These are phyloP conservation scores for Nansenia antarctica DNA, from an alignment of 2,113 vertebrate genomes.

Conservation along the genomic window DNA sequence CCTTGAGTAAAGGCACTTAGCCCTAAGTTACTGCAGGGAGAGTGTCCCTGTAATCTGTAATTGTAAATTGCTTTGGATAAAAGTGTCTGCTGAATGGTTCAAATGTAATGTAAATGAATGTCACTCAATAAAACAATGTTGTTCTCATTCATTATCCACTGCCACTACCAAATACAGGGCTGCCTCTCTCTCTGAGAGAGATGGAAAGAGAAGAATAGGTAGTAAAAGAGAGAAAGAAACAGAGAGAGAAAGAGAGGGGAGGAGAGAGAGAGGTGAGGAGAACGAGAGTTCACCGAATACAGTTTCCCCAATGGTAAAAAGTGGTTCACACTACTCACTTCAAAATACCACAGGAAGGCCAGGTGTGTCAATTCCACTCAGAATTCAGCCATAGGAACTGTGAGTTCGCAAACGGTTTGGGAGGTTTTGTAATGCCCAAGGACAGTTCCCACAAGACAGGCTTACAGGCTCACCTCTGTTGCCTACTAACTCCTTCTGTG, in stretches of 20 bases:
- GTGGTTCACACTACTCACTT: background rate
- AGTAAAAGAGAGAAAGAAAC: background rate
- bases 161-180: background rate
- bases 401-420: background rate
- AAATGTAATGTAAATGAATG: no score
- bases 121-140: background rate
- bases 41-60: no score
- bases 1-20: no score
- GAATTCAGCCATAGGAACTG: background rate
- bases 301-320: background rate
- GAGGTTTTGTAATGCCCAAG: background rate
- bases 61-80: no score
- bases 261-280: background rate
- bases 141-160: conserved; percentile 10
- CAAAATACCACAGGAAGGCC: background rate
- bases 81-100: no score
- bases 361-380: background rate
- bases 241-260: background rate
- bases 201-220: conserved; percentile 17
- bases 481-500: background rate
- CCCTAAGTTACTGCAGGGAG: no score
- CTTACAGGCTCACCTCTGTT: background rate
- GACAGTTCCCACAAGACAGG: background rate
- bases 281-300: conserved; percentile 2
- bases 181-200: conserved; percentile 1